These are phyloP conservation scores for Trichonephila inaurata DNA, from an alignment of 1,140 invertebrate genomes.

Conservation along the genomic window DNA sequence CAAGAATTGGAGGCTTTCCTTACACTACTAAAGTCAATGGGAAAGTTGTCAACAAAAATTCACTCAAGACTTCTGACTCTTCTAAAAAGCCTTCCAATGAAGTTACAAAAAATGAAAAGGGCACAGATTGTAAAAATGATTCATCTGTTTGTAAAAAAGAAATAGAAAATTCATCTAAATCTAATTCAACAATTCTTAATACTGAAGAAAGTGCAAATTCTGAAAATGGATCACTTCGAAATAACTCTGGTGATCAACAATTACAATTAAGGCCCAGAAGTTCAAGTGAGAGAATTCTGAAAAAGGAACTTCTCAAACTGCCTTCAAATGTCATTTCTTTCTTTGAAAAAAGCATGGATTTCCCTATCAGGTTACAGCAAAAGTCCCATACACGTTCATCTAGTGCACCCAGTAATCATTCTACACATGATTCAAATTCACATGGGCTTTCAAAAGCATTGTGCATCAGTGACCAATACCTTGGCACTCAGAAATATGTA, in stretches of 20 bases:
- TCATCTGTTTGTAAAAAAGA: background rate
- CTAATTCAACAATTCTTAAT: background rate
- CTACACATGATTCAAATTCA: background rate
- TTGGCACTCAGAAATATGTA: constrained; percentile 14
- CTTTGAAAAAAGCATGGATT: background rate
- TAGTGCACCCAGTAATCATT: constrained; percentile 24
- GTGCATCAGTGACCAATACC: constrained; percentile 57
- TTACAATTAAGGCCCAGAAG: background rate
- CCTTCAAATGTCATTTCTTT: background rate
- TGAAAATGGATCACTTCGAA: background rate
- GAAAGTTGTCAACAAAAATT: constrained; percentile 18
- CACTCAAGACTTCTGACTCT: background rate
- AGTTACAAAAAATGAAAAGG: constrained; percentile 5
- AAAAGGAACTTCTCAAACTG: background rate
- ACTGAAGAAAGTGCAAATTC: background rate
- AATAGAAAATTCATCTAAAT: background rate
- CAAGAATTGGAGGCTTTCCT: constrained; percentile 64
- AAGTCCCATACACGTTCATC: constrained; percentile 14
- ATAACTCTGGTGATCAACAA: background rate
- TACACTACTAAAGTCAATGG: constrained; percentile 63
- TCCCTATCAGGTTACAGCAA: background rate
- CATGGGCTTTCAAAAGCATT: constrained; percentile 38
- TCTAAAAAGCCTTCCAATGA: constrained; percentile 52
- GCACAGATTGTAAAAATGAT: background rate
- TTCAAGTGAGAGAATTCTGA: background rate